A percentile compares a stretch with the other conserved stretches of the same genome.
Evolutionary conservation across 2,888 invertebrate species (phyloP).

Genomic region (Alcis repandata): DNA sequence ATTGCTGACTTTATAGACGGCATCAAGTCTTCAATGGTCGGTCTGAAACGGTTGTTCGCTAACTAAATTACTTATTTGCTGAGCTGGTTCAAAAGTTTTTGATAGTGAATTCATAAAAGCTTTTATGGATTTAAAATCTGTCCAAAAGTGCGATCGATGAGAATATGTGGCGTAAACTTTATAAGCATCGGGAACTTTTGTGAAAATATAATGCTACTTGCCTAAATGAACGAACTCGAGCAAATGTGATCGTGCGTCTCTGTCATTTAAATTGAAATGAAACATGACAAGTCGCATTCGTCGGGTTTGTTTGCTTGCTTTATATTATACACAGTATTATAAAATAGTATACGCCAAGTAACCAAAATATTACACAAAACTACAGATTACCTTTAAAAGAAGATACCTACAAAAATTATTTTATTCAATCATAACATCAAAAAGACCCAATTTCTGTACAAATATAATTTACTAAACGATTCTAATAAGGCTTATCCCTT

Average conservation of each 20-base stretch:
- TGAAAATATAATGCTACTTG: neutral
- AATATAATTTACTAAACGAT: conserved; percentile 21
- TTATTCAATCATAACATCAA: neutral
- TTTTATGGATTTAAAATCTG: conserved; percentile 25
- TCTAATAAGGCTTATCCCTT: conserved; percentile 29
- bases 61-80: conserved; percentile 31
- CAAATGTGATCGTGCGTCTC: too few relatives aligned
- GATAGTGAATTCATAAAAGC: conserved; percentile 12
- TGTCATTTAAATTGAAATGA: too few relatives aligned
- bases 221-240: too few relatives aligned
- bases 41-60: conserved; percentile 14
- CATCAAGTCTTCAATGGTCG: conserved; percentile 20
- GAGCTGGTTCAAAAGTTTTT: conserved; percentile 22
- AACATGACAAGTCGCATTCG: too few relatives aligned
- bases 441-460: conserved; percentile 27
- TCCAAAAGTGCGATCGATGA: conserved; percentile 20
- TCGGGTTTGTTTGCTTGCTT: too few relatives aligned
- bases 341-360: too few relatives aligned
- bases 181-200: neutral
- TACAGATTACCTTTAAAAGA: too few relatives aligned
- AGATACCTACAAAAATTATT: neutral
- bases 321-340: too few relatives aligned
- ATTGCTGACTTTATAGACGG: conserved; percentile 32
- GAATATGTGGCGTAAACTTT: neutral
- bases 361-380: too few relatives aligned